Evolutionary conservation across 1,140 invertebrate genomes (phyloP).

Genomic region (Trachymyrmex cornetzi): DNA sequence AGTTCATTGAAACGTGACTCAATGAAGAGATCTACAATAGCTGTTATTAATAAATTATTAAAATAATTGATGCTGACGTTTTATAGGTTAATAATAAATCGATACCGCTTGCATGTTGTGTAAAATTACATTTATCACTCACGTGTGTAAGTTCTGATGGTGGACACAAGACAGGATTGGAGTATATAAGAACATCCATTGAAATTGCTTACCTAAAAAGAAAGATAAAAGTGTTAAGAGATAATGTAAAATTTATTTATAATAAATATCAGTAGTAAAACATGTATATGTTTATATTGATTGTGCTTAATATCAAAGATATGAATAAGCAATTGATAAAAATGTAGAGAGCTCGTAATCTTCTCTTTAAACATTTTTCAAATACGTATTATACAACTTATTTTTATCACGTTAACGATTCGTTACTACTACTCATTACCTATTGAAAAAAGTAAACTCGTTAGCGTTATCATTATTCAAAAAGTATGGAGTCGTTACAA

Average conservation of each 20-base stretch:
- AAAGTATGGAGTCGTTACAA: too few species aligned
- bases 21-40: background rate
- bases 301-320: background rate
- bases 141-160: background rate
- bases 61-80: background rate
- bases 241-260: background rate
- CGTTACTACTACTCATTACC: too few species aligned
- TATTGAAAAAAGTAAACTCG: too few species aligned
- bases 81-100: background rate
- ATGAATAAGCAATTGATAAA: background rate
- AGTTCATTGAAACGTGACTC: background rate
- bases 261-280: background rate
- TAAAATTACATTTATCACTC: constrained; percentile 14
- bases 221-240: background rate
- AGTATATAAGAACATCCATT: background rate
- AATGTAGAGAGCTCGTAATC: background rate
- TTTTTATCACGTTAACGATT: background rate
- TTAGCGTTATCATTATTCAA: too few species aligned
- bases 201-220: constrained; percentile 32
- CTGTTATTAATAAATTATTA: constrained; percentile 18
- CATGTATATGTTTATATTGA: background rate
- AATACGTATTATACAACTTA: background rate
- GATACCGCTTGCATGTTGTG: background rate
- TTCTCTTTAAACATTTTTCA: background rate
- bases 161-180: background rate